Evolutionary conservation across 2,113 vertebrate genomes (phyloP), one percentile per base, ranked within the genome.

Genomic region (Coturnix japonica): DNA sequence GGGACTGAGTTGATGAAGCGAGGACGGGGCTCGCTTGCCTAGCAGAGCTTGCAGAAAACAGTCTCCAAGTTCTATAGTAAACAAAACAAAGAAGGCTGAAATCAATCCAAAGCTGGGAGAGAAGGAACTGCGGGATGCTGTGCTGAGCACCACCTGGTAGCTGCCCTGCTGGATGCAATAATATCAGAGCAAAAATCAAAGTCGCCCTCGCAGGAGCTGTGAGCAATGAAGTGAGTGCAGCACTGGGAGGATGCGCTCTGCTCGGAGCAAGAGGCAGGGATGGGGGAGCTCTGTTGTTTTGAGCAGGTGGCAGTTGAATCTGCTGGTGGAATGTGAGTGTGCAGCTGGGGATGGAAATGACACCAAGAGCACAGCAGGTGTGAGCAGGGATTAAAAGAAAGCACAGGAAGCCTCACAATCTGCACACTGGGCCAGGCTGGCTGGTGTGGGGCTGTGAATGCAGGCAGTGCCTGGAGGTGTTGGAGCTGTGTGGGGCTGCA

Each of bases 21-120:
- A n/a, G 69, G 69, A 47, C 46, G 77, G 56, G 31, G 41, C 7
- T 54, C 8, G 9, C 18, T 37, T 16, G 15, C 72, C 67, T 60
- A 15, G 59, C 37, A 39, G 39, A 13, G 3, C 13, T 14, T 11
- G 1, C 12, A 44, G 73, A 46, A 91, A 54, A 10, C 78, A 56
- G 47, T n/a, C 15, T 12, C n/a, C 0, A 0, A 18, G 17, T 21
- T 19, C 13, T 30, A 41, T 0, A 0, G 53, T 26, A 87, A 72
- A 79, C 28, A 59, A 75, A 47, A 39, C 11, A 43, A 2, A 20
- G 41, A 7, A 6, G 17, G 16, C 25, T 15, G 41, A 16, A 7
- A 10, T 6, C 25, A 7, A 1, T 44, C 51, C 22, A 9, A 35
- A 63, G 56, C 39, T 57, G 83, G 66, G 14, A 60, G 75, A n/a